A percentile compares a stretch with the other conserved stretches of the same genome.
phyloP scores from a whole-genome alignment of 2,113 vertebrate genomes.

The Hippocampus mohnikei region DNA sequence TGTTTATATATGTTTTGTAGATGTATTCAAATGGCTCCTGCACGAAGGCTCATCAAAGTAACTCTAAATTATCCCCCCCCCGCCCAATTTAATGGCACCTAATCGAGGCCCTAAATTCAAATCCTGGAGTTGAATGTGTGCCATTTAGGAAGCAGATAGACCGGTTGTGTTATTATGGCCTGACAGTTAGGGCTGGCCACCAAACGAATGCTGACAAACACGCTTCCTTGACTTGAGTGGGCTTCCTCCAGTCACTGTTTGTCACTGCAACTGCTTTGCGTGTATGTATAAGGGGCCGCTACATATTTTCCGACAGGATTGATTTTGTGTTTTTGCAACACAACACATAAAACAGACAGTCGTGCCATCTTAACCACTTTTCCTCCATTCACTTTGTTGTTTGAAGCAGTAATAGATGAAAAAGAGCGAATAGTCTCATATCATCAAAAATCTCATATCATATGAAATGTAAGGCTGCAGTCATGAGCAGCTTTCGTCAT shows the following conservation, averaged over 20 bases:
- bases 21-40: not conserved
- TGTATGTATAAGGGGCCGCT: slow-evolving; percentile 5
- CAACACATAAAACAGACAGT: too few relatives aligned
- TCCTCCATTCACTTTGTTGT: too few relatives aligned
- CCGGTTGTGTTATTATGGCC: slow-evolving; percentile 47
- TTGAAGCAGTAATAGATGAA: too few relatives aligned
- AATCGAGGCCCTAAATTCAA: not conserved
- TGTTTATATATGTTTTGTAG: too few relatives aligned
- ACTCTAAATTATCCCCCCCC: not conserved
- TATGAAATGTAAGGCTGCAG: not conserved
- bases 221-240: not conserved
- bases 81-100: not conserved
- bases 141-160: slow-evolving; percentile 35
- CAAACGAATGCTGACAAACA: slow-evolving; percentile 1
- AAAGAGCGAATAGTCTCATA: too few relatives aligned
- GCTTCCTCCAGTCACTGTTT: not conserved
- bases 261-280: not conserved
- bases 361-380: too few relatives aligned
- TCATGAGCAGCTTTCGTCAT: not conserved
- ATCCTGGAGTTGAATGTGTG: slow-evolving; percentile 11
- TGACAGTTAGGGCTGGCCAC: slow-evolving; percentile 39
- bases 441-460: not conserved
- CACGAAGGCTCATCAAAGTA: not conserved
- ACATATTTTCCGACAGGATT: slow-evolving; percentile 10
- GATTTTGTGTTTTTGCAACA: slow-evolving; percentile 4